Evolutionary conservation across 2,113 vertebrate species (phyloP), one percentile per base, ranked within the genome.

Genomic region (Ardeotis arabs): DNA sequence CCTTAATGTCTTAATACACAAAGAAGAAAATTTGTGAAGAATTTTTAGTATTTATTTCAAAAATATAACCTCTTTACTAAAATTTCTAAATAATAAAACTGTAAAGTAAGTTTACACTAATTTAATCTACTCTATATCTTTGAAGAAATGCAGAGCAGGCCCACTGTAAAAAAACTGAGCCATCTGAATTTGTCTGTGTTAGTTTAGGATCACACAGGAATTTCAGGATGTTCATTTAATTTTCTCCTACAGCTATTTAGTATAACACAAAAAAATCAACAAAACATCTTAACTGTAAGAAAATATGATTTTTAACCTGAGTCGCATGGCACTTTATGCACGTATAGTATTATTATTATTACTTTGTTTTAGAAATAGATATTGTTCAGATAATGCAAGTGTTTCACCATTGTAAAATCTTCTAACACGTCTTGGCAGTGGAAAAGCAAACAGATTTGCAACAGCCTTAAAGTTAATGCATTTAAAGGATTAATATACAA

Each of bases 161-260:
- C 14, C 21, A 19, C 14, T 64, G 35, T 0, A 3, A 13, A 47
- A 68, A 63, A 77, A 24, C 17, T 28, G 22, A 80, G 41, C 4
- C n/a, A 67, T 50, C 27, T 55, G 35, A 25, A 64, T 78, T 56
- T 72, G 18, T 9, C 59, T 2, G 1, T 19, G 41, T 81, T 47
- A 67, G 5, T 6, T 24, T 4, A 76, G 56, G 89, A 87, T 49
- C 56, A 72, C 21, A 18, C 25, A 41, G 27, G 29, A 74, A 24
- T 55, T 75, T 47, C 20, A 44, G 27, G 16, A 52, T 0, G 0
- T 37, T 74, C 0, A 39, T 83, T 84, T 49, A 50, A 7, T 69
- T 93, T 79, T 37, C 31, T 82, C 13, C 33, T 53, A 66, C 28
- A 62, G 15, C 6, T 44, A 78, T n/a, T 76, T 6, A 39, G 16